Conservation (phyloP, 1,140 invertebrate species). For the Aphis gossypii region DNA sequence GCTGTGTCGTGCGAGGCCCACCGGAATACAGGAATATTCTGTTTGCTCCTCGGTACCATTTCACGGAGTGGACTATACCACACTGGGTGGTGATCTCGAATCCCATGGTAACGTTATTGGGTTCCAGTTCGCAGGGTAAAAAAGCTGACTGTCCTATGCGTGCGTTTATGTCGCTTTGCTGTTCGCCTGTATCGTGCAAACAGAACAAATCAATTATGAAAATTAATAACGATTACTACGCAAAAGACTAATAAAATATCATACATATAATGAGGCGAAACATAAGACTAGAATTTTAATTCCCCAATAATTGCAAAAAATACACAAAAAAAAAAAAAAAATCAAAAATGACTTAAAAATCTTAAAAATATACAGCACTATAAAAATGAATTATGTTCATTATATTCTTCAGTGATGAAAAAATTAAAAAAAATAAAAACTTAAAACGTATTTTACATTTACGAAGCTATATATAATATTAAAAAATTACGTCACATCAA, state of each 20-base stretch:
- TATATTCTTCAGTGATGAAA: too few relatives aligned
- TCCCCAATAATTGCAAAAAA: too few relatives aligned
- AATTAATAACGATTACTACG: neutral
- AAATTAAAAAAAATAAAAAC: neutral
- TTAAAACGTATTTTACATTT: neutral
- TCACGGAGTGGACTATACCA: conserved; percentile 84
- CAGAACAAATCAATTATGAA: neutral
- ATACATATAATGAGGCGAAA: neutral
- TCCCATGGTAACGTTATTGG: conserved; percentile 76
- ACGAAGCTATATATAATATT: neutral
- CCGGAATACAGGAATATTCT: conserved; percentile 86
- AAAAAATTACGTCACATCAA: neutral
- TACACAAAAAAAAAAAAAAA: too few relatives aligned
- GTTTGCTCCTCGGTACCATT: conserved; percentile 84
- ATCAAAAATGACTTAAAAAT: neutral
- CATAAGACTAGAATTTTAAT: neutral
- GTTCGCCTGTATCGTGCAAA: conserved; percentile 27
- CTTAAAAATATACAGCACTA: neutral
- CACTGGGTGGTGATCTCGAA: conserved; percentile 78
- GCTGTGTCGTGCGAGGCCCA: conserved; percentile 73
- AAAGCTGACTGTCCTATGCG: conserved; percentile 42
- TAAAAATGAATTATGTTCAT: too few relatives aligned
- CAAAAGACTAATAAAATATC: neutral
- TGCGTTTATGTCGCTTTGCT: conserved; percentile 43
- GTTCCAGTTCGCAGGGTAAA: conserved; percentile 63